Conservation (phyloP, 2,888 invertebrate genomes). For the Sphaerophoria taeniata region DNA sequence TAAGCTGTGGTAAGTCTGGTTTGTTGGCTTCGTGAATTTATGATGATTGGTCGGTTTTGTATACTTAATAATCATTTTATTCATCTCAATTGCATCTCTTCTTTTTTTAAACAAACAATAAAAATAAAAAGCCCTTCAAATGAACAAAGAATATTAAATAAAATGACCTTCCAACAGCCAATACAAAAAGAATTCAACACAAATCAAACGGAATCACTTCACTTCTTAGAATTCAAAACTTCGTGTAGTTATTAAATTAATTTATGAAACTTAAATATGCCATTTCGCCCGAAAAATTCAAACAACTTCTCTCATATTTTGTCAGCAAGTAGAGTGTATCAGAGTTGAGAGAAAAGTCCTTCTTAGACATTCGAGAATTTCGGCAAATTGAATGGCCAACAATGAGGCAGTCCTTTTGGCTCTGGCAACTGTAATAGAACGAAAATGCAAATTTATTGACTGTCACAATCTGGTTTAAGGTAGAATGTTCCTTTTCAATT, state of each 20-base stretch:
- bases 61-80: neutral
- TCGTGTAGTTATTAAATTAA: constrained; percentile 1
- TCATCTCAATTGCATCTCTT: neutral
- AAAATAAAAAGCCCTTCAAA: neutral
- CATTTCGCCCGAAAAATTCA: neutral
- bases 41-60: neutral
- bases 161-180: neutral
- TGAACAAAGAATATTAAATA: neutral
- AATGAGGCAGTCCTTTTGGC: neutral
- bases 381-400: constrained; percentile 23
- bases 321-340: neutral
- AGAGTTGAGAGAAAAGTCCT: neutral
- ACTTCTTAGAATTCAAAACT: neutral
- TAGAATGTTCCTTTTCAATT: constrained; percentile 60
- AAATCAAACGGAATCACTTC: constrained; percentile 8
- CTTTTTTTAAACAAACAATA: too few relatives aligned
- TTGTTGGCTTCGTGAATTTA: neutral
- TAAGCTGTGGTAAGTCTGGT: constrained; percentile 1
- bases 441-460: constrained; percentile 60
- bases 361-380: neutral
- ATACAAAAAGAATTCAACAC: neutral
- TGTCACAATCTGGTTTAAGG: constrained; percentile 49
- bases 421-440: constrained; percentile 8
- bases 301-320: neutral
- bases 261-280: constrained; percentile 16